phyloP scores from a whole-genome alignment of 2,113 vertebrate species.

The Lucifuga dentata region DNA sequence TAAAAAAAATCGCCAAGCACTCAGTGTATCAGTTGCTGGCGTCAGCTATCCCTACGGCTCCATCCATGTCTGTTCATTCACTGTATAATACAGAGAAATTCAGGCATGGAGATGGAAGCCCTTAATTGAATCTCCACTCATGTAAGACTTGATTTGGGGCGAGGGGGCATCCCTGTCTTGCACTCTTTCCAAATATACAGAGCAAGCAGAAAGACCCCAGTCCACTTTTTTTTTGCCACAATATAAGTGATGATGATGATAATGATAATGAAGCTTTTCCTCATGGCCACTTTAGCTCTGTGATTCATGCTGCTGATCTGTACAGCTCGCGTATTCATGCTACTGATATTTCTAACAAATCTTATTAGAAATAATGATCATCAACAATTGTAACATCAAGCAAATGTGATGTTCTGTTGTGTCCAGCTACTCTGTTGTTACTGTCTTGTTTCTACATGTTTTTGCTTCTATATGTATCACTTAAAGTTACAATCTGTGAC shows the following conservation, averaged over 20 bases:
- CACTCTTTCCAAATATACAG: constrained; percentile 22
- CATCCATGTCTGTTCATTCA: constrained; percentile 42
- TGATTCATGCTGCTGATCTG: constrained; percentile 27
- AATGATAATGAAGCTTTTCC: constrained; percentile 2
- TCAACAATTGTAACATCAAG: constrained; percentile 11
- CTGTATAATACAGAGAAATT: constrained; percentile 36
- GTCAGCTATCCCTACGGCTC: constrained; percentile 30
- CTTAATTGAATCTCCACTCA: constrained; percentile 66
- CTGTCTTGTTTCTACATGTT: too few relatives aligned
- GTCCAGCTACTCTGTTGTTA: not conserved
- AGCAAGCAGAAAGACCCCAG: constrained; percentile 28
- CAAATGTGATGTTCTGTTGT: not conserved
- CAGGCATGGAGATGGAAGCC: constrained; percentile 34
- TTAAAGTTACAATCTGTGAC: too few relatives aligned
- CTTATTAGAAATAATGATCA: constrained; percentile 14
- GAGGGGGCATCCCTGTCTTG: constrained; percentile 2
- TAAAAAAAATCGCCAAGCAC: not conserved
- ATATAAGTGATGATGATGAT: constrained; percentile 3
- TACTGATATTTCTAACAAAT: constrained; percentile 25
- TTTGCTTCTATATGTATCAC: too few relatives aligned
- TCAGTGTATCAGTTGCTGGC: constrained; percentile 20
- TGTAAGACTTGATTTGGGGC: constrained; percentile 52
- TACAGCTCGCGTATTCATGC: not conserved
- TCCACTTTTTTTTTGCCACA: not conserved
- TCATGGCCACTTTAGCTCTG: not conserved